Base-by-base conservation (phyloP, 2,113 vertebrate species). In the Crotophaga sulcirostris region DNA sequence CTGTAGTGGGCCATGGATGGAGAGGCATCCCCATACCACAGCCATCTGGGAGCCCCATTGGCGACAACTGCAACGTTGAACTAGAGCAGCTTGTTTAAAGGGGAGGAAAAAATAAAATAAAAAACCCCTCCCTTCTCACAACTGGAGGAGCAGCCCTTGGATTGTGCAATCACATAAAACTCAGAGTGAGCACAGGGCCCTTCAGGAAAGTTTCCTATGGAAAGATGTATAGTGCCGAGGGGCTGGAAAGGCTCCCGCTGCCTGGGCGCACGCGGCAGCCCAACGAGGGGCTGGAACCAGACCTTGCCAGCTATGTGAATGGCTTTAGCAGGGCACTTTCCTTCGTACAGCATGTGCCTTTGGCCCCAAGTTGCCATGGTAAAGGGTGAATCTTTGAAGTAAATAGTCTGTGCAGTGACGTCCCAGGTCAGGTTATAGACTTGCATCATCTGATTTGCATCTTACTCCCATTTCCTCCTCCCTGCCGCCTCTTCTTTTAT, bases 1-100 rank as follows among this genome's bases (percentile, higher is more conserved):
- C 15, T 2, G 1, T 0, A 6, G 33, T 13, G 31, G 18, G 25
- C 21, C 40, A 10, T 1, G 7, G 64, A 17, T 1, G 4, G 45
- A 59, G 34, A 36, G 16, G 34, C 29, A 77, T 38, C 19, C 44
- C 77, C 21, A 5, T 0, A 5, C 33, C 77, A 21, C 5, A 16
- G 75, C 55, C 74, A 28, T 34, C 69, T 15, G 11, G 14, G 17
- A 80, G 54, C 21, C 13, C 33, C 11, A 0, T 5, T 16, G 45
- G 56, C 1, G 25, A n/a, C 1, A 6, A 19, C 7, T 2, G 29
- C 4, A 2, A 11, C 5, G 5, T 5, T 40, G 25, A 34, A 44
- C 34, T 8, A 11, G 16, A 70, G 21, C 56, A 16, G 21, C 31
- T 47, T 31, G 21, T 45, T 42, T 33, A 40, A n/a, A 56, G 4